Base-by-base conservation (phyloP, 2,888 invertebrate genomes). In the Ditylenchus weischeri region DNA sequence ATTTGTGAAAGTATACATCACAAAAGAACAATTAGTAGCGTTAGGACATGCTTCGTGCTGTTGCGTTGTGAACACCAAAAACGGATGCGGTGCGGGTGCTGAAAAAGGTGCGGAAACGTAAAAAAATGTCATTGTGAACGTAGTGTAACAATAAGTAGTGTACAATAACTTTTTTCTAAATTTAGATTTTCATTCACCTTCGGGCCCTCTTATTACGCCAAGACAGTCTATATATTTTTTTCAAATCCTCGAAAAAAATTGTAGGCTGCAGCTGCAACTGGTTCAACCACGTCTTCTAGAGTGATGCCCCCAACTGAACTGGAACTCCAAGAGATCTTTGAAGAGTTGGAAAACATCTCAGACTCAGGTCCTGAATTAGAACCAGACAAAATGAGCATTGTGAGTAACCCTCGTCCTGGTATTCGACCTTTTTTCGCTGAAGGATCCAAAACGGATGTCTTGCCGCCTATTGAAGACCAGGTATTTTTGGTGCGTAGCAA, bases 341-440 rank as follows among this genome's bases (percentile, higher is more conserved):
- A 96, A 87, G 95, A 98, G 84, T 86, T 96, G 76, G 95, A 95
- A 85, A 93, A 94, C 71, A 86, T 95, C 71, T 92, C 92, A 78
- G 96, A 96, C 84, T 93, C 93, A 15, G 93, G 91, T 0, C 93
- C 76, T 23, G 78, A 77, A 51, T 47, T 75, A 18, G 75, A 75
- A 48, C 62, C 68, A 6, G 80, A 80, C 64, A 79, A 81, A 77
- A 76, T 62, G 66, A 68, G 69, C 51, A 80, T 80, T 47, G 70
- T 77, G 8, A 75, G 75, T 35, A 81, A 80, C 61, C 79, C 80
- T 3, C 71, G 81, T 6, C 81, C 81, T 0, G 77, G 75, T 8
- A 71, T 81, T 0, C 79, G 75, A 18, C 77, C 76, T 13, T 76
- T 74, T 50, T 77, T 77, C 57, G 43, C 43, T 10, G 43, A 43